phyloP scores from a whole-genome alignment of 2,888 invertebrate genomes.

The Rhorus exstirpatorius region DNA sequence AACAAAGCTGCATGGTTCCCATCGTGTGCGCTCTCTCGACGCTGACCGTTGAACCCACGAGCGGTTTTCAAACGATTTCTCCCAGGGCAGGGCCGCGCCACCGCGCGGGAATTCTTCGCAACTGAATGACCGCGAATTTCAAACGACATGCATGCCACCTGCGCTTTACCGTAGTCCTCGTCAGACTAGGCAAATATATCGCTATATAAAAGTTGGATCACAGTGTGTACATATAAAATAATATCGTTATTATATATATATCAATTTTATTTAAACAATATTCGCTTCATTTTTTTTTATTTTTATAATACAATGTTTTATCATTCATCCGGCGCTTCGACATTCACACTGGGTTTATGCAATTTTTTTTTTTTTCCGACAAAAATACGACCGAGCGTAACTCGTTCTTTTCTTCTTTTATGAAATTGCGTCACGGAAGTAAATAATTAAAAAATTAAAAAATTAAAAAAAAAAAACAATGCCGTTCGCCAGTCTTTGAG shows the following conservation, averaged over 20 bases:
- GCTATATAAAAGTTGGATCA: no score
- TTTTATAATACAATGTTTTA: slow-evolving; percentile 83
- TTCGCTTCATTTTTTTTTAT: slow-evolving; percentile 77
- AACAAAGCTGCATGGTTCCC: no score
- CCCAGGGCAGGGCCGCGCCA: slow-evolving; percentile 40
- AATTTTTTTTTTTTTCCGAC: slow-evolving; percentile 56
- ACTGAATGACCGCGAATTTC: not conserved
- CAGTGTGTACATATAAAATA: no score
- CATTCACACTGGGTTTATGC: slow-evolving; percentile 68
- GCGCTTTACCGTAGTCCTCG: not conserved
- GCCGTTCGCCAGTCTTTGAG: slow-evolving; percentile 61
- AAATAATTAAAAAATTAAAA: no score
- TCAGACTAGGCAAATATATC: no score
- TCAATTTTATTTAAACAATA: slow-evolving; percentile 85
- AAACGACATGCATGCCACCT: not conserved
- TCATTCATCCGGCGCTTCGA: slow-evolving; percentile 60
- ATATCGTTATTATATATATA: slow-evolving; percentile 74
- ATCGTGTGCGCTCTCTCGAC: no score
- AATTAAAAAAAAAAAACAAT: slow-evolving; percentile 44
- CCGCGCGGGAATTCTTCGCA: slow-evolving; percentile 35
- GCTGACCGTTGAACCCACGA: not conserved
- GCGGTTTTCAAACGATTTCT: not conserved
- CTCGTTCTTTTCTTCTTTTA: slow-evolving; percentile 32
- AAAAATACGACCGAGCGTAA: slow-evolving; percentile 68
- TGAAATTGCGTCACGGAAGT: slow-evolving; percentile 28